Evolutionary conservation across 2,797 vertebrate species (phyloP), one percentile per base, ranked within the genome.

Genomic region (Macropodus opercularis): DNA sequence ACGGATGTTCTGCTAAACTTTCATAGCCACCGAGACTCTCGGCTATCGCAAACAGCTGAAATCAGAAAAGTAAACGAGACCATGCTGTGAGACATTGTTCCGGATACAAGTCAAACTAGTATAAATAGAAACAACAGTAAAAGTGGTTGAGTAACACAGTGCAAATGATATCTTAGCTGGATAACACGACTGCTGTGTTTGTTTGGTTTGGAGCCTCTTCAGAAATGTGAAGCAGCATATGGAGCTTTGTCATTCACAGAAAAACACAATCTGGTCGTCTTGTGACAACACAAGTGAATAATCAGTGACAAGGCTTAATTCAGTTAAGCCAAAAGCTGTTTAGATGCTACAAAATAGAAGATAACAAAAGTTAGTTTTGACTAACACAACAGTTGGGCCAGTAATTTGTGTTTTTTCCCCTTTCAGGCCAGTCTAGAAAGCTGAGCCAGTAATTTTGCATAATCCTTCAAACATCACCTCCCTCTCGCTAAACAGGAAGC

Each of bases 1-100:
- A 99, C 97, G 96, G 96, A 66, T 95, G 96, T 58, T 97, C 96
- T 50, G 94, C 96, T 74, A 99, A 92, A 91, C 96, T 98, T 85
- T 99, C 96, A 2, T 91, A 96, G 23, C 96, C 97, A 10, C 97
- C 97, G 24, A 99, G 91, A 77, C 96, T 98, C 87, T 96, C 96
- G 14, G 96, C 94, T 44, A 98, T 67, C 0, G 84, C 13, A 79
- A 98, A 96, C 38, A 98, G 13, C 96, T 98, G 39, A 0, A 56
- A 87, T 21, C 14, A 63, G 21, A 44, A 18, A 1, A 46, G 19
- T 3, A 56, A n/a, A n/a, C n/a, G 14, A 38, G 0, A 3, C 8
- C 9, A 54, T 6, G 11, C 54, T 22, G n/a, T 23, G 0, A 65
- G 42, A 13, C 3, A 44, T 31, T 7, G 32, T 35, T 5, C 4